phyloP scores from a whole-genome alignment of 2,888 invertebrate genomes.

The Lacanobia oleracea region DNA sequence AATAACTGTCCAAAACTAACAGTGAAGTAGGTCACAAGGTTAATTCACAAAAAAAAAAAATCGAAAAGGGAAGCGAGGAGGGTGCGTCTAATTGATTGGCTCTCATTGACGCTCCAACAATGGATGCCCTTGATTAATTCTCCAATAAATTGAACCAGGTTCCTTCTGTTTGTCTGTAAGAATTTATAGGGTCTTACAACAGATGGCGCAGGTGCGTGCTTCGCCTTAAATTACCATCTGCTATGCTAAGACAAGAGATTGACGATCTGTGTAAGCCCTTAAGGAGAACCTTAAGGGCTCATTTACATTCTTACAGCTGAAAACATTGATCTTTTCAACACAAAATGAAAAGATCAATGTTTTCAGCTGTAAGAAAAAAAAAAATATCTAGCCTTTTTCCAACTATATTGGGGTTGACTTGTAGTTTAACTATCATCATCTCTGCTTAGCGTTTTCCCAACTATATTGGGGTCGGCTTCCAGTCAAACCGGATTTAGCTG shows the following conservation, averaged over 20 bases:
- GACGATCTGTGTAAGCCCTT: slow-evolving; percentile 8
- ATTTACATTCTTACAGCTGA: background rate
- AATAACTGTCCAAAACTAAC: slow-evolving; percentile 8
- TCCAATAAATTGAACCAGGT: slow-evolving; percentile 65
- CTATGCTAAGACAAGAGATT: slow-evolving; percentile 33
- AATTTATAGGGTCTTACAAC: slow-evolving; percentile 61
- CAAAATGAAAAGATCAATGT: too few species aligned
- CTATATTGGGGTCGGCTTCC: too few species aligned
- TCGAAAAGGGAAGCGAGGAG: slow-evolving; percentile 34
- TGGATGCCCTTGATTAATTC: slow-evolving; percentile 72
- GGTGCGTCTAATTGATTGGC: slow-evolving; percentile 74
- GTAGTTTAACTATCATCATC: too few species aligned
- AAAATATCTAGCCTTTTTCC: too few species aligned
- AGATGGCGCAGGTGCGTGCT: slow-evolving; percentile 52
- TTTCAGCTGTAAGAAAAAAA: too few species aligned
- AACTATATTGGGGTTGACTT: too few species aligned
- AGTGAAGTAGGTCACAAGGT: slow-evolving; percentile 44
- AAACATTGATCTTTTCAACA: too few species aligned
- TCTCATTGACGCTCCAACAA: slow-evolving; percentile 70
- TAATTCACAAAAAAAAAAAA: slow-evolving; percentile 38
- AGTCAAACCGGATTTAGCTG: too few species aligned
- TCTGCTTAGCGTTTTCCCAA: too few species aligned
- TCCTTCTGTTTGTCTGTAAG: slow-evolving; percentile 55
- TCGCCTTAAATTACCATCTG: slow-evolving; percentile 37
- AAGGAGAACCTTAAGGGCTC: background rate